These are phyloP conservation scores for Chloropsis hardwickii DNA, from an alignment of 2,113 vertebrate species.

Conservation along the genomic window DNA sequence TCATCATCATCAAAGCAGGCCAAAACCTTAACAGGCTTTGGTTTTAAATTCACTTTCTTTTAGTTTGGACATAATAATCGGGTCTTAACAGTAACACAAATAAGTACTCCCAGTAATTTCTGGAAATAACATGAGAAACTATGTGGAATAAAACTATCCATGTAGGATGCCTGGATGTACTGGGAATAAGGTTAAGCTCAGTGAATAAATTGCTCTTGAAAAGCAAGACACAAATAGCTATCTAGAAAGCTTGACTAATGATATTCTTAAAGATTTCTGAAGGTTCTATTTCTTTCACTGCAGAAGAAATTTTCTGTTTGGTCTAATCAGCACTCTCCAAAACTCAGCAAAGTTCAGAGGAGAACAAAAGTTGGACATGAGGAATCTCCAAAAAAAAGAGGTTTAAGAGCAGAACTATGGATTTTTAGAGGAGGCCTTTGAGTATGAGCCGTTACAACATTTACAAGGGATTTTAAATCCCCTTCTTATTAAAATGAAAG, in stretches of 20 bases:
- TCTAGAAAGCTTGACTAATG: background rate
- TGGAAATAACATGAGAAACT: background rate
- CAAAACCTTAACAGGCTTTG: background rate
- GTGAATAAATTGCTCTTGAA: background rate
- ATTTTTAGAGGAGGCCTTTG: background rate
- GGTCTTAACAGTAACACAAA: background rate
- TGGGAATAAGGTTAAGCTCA: background rate
- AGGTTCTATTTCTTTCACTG: background rate
- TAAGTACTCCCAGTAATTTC: background rate
- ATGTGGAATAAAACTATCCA: background rate
- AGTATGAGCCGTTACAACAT: background rate
- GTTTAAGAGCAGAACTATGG: background rate
- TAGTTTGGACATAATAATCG: background rate
- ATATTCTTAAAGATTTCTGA: background rate
- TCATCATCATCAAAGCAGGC: background rate
- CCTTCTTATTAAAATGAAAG: background rate
- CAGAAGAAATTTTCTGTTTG: background rate
- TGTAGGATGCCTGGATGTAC: background rate
- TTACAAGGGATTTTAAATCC: background rate
- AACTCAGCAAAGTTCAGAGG: background rate
- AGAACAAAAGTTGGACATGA: background rate
- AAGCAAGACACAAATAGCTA: background rate
- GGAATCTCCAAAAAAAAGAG: background rate
- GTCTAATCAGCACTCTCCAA: background rate
- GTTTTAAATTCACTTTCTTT: background rate